Conservation (phyloP, 2,888 invertebrate genomes). For the Macrophya alboannulata region DNA sequence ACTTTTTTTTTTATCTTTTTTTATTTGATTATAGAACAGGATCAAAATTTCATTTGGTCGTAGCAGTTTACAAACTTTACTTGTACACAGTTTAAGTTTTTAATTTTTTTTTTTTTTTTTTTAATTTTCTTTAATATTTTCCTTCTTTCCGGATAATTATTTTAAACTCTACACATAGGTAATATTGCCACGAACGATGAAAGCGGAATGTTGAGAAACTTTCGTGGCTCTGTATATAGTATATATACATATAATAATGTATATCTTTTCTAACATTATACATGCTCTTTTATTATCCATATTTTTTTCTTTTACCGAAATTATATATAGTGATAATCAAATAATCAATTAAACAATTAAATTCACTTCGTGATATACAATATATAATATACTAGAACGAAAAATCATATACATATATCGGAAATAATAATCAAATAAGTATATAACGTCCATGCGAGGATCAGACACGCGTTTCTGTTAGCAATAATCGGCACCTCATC, state of each 20-base stretch:
- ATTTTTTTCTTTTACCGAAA: neutral
- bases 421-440: neutral
- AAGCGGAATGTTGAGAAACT: constrained; percentile 21
- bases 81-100: neutral
- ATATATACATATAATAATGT: neutral
- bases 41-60: constrained; percentile 8
- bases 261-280: neutral
- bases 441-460: constrained; percentile 6
- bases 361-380: neutral
- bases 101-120: neutral
- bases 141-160: neutral
- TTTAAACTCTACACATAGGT: neutral
- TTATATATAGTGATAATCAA: neutral
- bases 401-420: neutral
- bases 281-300: neutral
- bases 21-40: neutral
- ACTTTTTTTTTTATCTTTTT: neutral
- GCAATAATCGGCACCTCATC: neutral
- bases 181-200: constrained; percentile 31
- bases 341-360: neutral
- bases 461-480: neutral
- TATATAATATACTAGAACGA: neutral
- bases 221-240: neutral
- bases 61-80: constrained; percentile 9
- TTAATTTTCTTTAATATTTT: neutral